Conservation (phyloP, 2,888 invertebrate genomes). For the Frankliniella fusca region DNA sequence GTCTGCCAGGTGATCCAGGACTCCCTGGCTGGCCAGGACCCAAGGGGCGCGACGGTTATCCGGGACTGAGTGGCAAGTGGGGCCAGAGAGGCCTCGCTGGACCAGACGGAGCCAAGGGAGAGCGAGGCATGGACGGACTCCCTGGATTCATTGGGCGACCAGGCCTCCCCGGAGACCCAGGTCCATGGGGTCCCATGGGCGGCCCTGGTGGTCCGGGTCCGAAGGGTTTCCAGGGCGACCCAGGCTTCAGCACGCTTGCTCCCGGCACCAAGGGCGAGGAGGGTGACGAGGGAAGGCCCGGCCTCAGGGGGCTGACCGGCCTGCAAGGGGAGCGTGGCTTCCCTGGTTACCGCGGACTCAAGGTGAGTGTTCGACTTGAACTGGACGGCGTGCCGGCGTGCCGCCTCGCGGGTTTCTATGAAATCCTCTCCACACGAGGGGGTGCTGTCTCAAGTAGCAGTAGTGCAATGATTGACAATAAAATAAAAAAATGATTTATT, state of each 20-base stretch:
- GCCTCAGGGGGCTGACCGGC: conserved; percentile 51
- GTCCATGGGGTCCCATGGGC: conserved; percentile 46
- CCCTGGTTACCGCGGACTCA: conserved; percentile 44
- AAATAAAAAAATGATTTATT: too few species aligned
- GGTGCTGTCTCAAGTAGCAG: too few species aligned
- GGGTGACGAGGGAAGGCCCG: conserved; percentile 53
- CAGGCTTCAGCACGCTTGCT: conserved; percentile 46
- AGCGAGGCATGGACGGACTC: conserved; percentile 41
- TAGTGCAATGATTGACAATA: too few species aligned
- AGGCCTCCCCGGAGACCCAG: conserved; percentile 54
- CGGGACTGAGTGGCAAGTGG: conserved; percentile 39
- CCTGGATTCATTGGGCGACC: conserved; percentile 42
- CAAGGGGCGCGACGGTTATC: conserved; percentile 35
- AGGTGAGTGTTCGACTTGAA: conserved; percentile 40
- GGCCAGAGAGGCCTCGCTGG: conserved; percentile 41
- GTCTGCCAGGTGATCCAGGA: conserved; percentile 39
- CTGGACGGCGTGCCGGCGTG: neutral
- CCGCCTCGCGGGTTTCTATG: neutral
- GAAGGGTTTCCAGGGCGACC: conserved; percentile 53
- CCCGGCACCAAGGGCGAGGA: conserved; percentile 49
- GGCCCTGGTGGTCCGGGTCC: conserved; percentile 30
- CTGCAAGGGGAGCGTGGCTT: conserved; percentile 54
- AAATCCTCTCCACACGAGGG: too few species aligned
- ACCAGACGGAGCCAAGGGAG: conserved; percentile 40
- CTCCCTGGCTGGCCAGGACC: conserved; percentile 38